phyloP scores from a whole-genome alignment of 2,797 vertebrate species.

The Enteromius treurensis region DNA sequence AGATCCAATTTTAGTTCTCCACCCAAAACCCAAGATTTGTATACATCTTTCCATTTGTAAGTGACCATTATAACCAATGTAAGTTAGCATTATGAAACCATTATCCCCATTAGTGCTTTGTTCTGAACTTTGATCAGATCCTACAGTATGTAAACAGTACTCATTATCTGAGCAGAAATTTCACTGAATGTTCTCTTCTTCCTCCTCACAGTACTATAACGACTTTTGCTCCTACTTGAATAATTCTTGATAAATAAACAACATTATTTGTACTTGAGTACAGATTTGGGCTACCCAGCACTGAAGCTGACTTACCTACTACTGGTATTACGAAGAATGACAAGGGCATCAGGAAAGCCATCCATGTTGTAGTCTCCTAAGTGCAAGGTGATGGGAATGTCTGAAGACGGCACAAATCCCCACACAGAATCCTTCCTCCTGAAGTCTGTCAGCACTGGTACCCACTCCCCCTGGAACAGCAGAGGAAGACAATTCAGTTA shows the following conservation, averaged over 20 bases:
- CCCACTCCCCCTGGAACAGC: slow-evolving; percentile 88
- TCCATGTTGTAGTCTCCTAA: slow-evolving; percentile 98
- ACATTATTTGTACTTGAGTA: background rate
- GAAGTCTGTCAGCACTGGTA: slow-evolving; percentile 86
- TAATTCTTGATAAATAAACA: background rate
- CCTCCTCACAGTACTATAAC: background rate
- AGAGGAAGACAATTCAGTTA: background rate
- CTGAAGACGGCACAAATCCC: slow-evolving; percentile 81
- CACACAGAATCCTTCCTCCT: slow-evolving; percentile 83
- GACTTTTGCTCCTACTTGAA: background rate
- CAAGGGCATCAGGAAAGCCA: slow-evolving; percentile 97
- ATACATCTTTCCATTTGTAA: background rate
- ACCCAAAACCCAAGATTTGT: background rate
- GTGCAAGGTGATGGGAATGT: slow-evolving; percentile 85
- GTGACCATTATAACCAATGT: background rate
- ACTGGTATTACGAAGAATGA: slow-evolving; percentile 86
- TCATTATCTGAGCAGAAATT: background rate
- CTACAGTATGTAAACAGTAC: background rate
- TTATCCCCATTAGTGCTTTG: background rate
- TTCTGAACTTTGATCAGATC: background rate
- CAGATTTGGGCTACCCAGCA: background rate
- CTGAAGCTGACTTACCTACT: slow-evolving; percentile 80
- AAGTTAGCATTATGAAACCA: background rate
- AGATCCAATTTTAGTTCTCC: background rate
- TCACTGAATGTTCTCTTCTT: background rate